Percentiles rank a stretch among this genome's conserved stretches.
Conservation (phyloP, 2,113 vertebrate species). For the Glareola pratincola region DNA sequence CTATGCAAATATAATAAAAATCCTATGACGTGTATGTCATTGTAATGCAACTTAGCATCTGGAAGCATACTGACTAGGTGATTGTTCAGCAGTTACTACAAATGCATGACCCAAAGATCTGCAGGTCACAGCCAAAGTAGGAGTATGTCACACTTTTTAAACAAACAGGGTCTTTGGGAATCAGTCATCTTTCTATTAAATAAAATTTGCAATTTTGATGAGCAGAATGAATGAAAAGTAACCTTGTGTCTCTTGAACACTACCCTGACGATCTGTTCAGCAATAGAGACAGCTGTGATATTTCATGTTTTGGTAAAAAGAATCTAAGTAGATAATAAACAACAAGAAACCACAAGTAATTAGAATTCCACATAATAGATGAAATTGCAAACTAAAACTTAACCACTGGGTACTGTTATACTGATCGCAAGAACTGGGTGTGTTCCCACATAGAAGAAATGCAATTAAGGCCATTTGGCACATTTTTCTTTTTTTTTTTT, state of each 20-base stretch:
- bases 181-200: neutral
- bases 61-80: neutral
- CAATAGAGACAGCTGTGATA: neutral
- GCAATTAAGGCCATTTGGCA: neutral
- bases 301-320: neutral
- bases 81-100: neutral
- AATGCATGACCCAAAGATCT: neutral
- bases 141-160: neutral
- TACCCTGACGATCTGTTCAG: neutral
- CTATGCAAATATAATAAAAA: neutral
- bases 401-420: neutral
- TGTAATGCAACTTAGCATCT: neutral
- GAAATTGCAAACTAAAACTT: neutral
- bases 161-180: neutral
- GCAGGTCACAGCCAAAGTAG: neutral
- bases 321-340: neutral
- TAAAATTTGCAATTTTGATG: neutral
- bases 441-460: neutral
- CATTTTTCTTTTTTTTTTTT: neutral
- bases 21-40: neutral
- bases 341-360: neutral
- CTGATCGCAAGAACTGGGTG: fast-evolving
- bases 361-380: neutral
- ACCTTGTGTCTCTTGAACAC: neutral
- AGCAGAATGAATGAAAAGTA: neutral